These are phyloP conservation scores for Gallirallus australis DNA, from an alignment of 2,797 vertebrate species.

Conservation along the genomic window DNA sequence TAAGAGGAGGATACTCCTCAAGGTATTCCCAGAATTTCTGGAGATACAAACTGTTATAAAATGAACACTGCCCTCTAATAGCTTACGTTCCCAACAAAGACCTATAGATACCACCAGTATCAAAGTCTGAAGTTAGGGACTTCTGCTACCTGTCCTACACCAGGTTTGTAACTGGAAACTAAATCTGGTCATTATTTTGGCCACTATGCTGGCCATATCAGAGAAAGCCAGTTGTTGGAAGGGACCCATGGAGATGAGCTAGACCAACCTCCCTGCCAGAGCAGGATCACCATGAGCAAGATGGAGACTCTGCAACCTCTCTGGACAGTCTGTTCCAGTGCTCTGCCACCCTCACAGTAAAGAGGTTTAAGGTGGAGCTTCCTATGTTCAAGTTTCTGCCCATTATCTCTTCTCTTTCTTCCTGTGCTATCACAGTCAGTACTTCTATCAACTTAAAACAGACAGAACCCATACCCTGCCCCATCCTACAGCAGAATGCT, in stretches of 20 bases:
- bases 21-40: background rate
- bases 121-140: background rate
- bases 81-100: accelerated
- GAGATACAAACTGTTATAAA: background rate
- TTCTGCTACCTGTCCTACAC: background rate
- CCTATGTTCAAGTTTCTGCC: no score
- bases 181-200: background rate
- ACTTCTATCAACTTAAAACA: background rate
- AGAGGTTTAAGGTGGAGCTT: no score
- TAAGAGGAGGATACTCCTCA: background rate
- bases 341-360: no score
- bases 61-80: background rate
- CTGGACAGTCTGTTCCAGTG: no score
- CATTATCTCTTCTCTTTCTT: background rate
- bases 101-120: accelerated
- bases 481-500: background rate
- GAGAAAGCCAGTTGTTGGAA: no score
- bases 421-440: background rate
- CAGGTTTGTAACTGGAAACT: background rate
- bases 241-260: no score
- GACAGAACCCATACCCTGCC: background rate
- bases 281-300: no score
- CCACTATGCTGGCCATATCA: background rate
- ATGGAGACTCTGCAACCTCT: no score
- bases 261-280: no score